phyloP scores from a whole-genome alignment of 2,888 invertebrate species.

The Deroplatys truncata region DNA sequence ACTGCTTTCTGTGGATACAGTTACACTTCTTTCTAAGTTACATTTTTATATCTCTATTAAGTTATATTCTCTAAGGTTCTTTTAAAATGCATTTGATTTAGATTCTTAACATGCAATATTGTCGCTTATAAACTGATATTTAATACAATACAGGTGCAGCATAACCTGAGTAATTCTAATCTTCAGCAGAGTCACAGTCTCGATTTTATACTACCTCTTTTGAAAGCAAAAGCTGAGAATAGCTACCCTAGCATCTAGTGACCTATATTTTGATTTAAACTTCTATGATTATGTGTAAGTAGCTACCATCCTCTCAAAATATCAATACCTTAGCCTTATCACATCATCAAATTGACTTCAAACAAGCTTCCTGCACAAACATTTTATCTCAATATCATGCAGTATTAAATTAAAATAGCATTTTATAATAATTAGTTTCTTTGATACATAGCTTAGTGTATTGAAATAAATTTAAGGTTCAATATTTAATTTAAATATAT shows the following conservation, averaged over 20 bases:
- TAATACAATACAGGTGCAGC: not conserved
- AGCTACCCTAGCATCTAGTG: not conserved
- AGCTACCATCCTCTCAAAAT: not conserved
- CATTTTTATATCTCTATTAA: not conserved
- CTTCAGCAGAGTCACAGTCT: not conserved
- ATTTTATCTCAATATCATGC: not conserved
- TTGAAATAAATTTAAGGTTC: not conserved
- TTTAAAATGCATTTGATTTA: not conserved
- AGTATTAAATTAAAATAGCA: not conserved
- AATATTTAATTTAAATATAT: not conserved
- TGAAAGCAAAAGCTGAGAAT: not conserved
- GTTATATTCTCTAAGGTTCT: not conserved
- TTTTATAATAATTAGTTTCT: not conserved
- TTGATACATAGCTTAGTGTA: not conserved
- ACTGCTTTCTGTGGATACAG: not conserved
- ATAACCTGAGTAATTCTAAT: not conserved
- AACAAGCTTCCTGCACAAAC: not conserved
- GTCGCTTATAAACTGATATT: not conserved
- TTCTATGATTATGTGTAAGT: not conserved
- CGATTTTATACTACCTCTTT: not conserved
- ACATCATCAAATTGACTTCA: not conserved
- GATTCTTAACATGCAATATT: not conserved
- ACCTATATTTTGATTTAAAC: not conserved
- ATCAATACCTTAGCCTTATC: not conserved
- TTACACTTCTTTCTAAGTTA: not conserved